These are phyloP conservation scores for Macrocentrus cingulum DNA, from an alignment of 1,140 invertebrate genomes.

Conservation along the genomic window DNA sequence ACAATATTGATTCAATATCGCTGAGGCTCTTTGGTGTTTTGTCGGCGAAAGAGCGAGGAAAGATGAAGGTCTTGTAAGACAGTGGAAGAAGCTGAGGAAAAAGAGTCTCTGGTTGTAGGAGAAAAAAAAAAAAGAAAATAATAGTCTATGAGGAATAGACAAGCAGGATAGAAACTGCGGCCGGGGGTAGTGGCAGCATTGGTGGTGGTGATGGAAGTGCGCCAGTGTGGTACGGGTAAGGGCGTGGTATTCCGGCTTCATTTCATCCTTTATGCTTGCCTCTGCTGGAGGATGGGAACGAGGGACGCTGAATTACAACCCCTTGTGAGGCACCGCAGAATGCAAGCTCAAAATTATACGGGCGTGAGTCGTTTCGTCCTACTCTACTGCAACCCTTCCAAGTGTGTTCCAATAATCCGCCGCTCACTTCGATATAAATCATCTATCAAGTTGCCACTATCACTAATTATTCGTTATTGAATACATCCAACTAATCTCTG, in stretches of 20 bases:
- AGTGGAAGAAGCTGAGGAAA: constrained; percentile 19
- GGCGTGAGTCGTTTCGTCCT: constrained; percentile 50
- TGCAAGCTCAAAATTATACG: constrained; percentile 58
- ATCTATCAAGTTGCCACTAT: background rate
- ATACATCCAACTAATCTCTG: too few species aligned
- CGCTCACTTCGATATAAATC: background rate
- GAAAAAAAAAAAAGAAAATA: background rate
- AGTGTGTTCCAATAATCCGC: background rate
- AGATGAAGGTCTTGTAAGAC: constrained; percentile 26
- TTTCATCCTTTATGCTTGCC: constrained; percentile 45
- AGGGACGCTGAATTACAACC: constrained; percentile 53
- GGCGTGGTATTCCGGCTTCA: constrained; percentile 54
- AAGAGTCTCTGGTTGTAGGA: background rate
- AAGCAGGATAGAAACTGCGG: constrained; percentile 5
- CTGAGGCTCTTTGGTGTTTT: constrained; percentile 44
- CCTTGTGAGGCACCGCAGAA: constrained; percentile 57
- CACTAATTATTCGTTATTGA: too few species aligned
- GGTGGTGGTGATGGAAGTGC: constrained; percentile 22
- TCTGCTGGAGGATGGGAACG: constrained; percentile 28
- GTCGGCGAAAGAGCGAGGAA: constrained; percentile 17
- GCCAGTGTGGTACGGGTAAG: constrained; percentile 31
- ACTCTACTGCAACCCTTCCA: constrained; percentile 31
- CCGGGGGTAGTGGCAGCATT: background rate
- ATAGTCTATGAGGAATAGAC: background rate
- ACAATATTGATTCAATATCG: constrained; percentile 56